Conservation (phyloP, 1,140 invertebrate species). For the Epicauta chinensis region DNA sequence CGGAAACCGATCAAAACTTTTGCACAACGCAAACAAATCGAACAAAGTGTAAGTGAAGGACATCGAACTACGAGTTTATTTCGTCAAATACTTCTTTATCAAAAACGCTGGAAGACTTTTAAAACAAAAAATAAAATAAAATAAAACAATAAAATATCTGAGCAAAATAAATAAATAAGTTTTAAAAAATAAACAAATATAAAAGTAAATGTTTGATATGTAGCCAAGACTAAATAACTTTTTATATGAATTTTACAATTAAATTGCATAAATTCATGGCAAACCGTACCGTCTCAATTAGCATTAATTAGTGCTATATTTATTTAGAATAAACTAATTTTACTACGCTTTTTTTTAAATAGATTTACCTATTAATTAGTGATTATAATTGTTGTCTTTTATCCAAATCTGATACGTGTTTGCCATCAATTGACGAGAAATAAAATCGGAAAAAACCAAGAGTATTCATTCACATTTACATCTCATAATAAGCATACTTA, state of each 20-base stretch:
- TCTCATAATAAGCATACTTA: constrained; percentile 8
- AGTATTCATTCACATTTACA: constrained; percentile 15
- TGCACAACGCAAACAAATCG: no score
- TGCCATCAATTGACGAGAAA: no score
- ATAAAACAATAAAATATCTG: neutral
- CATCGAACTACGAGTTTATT: constrained; percentile 19
- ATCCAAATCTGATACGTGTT: no score
- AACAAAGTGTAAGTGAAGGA: neutral
- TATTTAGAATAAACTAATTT: no score
- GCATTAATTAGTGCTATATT: neutral
- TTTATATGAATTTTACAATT: no score
- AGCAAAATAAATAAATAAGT: constrained; percentile 8
- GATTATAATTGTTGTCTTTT: no score
- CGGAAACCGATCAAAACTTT: constrained; percentile 11
- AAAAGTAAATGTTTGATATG: constrained; percentile 12
- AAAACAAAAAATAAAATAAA: constrained; percentile 8
- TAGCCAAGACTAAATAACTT: constrained; percentile 5
- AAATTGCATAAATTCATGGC: neutral
- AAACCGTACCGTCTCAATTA: neutral
- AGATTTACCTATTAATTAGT: no score
- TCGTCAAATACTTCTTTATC: constrained; percentile 14
- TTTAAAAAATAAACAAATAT: constrained; percentile 6
- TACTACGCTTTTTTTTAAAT: no score
- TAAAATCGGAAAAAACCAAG: constrained; percentile 7
- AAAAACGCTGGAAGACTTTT: constrained; percentile 31